Base-by-base conservation (phyloP, 1,140 invertebrate species). In the Drosophila jambulina region DNA sequence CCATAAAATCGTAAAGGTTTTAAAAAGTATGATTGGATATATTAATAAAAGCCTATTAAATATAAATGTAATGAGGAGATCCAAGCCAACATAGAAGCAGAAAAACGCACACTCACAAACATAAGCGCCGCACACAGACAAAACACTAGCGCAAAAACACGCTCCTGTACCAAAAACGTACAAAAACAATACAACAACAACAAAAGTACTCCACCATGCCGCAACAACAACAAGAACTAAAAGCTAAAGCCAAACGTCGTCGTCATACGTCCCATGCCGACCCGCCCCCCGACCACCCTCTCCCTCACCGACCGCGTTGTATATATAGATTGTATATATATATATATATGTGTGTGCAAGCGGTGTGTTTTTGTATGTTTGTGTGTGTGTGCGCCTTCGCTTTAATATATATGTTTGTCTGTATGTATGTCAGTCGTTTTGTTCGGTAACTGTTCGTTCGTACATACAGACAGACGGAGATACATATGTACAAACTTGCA, bases 381-480 rank as follows among this genome's bases (percentile, higher is more conserved):
- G 48, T 76, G 61, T 70, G 61, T 70, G 61, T 43, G 70, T 62
- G 68, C 51, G 78, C 68, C 40, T 56, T 56, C 64, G 82, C 71
- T 63, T 69, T 83, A 77, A 75, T 60, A 63, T 61, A 42, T 80
- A 43, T 58, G 29, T 78, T 27, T 75, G 51, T 84, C 67, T 78
- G 83, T 86, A 65, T 87, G 77, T 87, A 78, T 87, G 84, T 88
- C 83, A 87, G 77, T 87, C 83, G 83, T 80, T 70, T 78, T 87
- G 80, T 80, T 87, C 83, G 80, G 83, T 88, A 88, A 87, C 83
- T 87, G 83, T 61, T 88, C 79, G 84, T 80, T 27, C 76, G 58
- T 78, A 74, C 75, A 82, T 77, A 59, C 42, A 67, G 49, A 65
- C 51, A 51, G 58, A 60, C 19, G 10, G 56, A 45, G 46, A 48